Conservation (phyloP, 2,888 invertebrate species). For the Brachypalpus laphriformis region DNA sequence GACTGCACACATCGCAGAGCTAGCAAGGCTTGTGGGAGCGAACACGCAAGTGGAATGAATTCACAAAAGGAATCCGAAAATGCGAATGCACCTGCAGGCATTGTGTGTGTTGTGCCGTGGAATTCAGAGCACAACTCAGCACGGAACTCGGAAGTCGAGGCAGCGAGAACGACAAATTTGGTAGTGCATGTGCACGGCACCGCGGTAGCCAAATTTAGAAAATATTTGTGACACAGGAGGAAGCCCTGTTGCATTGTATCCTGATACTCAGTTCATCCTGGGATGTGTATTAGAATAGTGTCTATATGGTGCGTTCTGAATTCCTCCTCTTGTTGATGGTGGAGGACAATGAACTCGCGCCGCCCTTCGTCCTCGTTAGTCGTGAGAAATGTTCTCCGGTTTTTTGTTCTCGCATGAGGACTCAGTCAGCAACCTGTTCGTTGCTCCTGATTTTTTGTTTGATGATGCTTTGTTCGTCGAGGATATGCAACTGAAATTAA, state of each 20-base stretch:
- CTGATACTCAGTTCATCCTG: conserved; percentile 51
- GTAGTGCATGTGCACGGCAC: conserved; percentile 33
- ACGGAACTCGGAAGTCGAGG: conserved; percentile 67
- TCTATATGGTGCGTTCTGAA: conserved; percentile 23
- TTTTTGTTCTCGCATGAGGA: conserved; percentile 33
- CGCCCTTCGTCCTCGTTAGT: conserved; percentile 20
- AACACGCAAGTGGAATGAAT: conserved; percentile 68
- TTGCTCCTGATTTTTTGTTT: conserved; percentile 50
- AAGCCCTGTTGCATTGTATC: conserved; percentile 20
- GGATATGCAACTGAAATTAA: conserved; percentile 37
- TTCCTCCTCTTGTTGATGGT: neutral
- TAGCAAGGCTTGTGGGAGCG: conserved; percentile 62
- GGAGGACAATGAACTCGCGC: conserved; percentile 60
- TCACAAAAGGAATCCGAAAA: conserved; percentile 65
- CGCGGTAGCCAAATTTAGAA: conserved; percentile 68
- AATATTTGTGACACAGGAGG: conserved; percentile 32
- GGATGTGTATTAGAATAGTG: conserved; percentile 43
- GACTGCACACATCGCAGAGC: conserved; percentile 61
- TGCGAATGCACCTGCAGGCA: conserved; percentile 59
- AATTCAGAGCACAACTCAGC: conserved; percentile 60
- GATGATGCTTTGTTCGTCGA: conserved; percentile 28
- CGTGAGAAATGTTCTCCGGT: conserved; percentile 56
- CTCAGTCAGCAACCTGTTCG: conserved; percentile 66
- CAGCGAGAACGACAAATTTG: conserved; percentile 59
- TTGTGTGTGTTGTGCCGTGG: conserved; percentile 31